phyloP scores from a whole-genome alignment of 2,888 invertebrate genomes.

The Pterostichus madidus region DNA sequence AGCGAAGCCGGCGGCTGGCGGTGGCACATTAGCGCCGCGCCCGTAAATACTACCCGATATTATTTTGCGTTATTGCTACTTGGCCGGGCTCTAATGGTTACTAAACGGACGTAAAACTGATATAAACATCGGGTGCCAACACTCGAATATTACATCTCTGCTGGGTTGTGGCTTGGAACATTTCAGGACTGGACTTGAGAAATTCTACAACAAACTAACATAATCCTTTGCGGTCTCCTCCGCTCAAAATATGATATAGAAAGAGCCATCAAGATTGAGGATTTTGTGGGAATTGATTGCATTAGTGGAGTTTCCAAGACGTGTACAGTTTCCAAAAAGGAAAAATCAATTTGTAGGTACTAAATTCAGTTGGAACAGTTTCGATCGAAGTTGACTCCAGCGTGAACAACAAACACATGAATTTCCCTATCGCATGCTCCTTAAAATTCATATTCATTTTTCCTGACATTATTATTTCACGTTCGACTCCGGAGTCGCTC shows the following conservation, averaged over 20 bases:
- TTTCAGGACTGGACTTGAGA: background rate
- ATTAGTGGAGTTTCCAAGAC: slow-evolving; percentile 16
- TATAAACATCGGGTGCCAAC: slow-evolving; percentile 70
- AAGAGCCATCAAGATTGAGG: slow-evolving; percentile 7
- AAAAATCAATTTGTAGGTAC: slow-evolving; percentile 48
- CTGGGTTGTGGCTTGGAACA: slow-evolving; percentile 20
- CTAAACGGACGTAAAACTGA: slow-evolving; percentile 71
- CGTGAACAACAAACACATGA: slow-evolving; percentile 66
- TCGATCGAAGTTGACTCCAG: slow-evolving; percentile 55
- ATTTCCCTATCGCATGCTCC: slow-evolving; percentile 65
- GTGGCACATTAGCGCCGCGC: slow-evolving; percentile 51
- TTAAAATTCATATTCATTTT: slow-evolving; percentile 67
- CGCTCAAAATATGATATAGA: background rate
- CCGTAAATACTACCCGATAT: slow-evolving; percentile 72
- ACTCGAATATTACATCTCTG: slow-evolving; percentile 62
- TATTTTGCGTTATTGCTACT: slow-evolving; percentile 70
- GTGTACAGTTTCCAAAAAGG: slow-evolving; percentile 26
- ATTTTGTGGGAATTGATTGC: background rate
- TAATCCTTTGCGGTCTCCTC: background rate
- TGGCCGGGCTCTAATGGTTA: slow-evolving; percentile 69
- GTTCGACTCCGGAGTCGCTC: slow-evolving; percentile 59
- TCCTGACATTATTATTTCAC: slow-evolving; percentile 65
- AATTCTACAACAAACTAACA: slow-evolving; percentile 2
- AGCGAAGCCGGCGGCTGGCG: slow-evolving; percentile 24
- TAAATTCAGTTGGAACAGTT: slow-evolving; percentile 36